phyloP scores from a whole-genome alignment of 2,888 invertebrate species.

The Dynastes maya region DNA sequence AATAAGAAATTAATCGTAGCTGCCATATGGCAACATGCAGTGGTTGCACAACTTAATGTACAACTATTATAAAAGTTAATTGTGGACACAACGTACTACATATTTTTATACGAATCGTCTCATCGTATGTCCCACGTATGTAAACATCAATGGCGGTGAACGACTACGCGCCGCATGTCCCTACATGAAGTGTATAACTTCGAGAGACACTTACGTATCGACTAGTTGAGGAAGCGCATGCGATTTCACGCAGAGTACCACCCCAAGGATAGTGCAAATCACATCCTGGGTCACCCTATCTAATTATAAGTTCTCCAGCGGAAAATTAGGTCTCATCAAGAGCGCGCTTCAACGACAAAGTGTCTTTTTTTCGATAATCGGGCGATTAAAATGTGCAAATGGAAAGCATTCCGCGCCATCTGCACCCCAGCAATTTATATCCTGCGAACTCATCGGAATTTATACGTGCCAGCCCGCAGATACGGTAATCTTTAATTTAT shows the following conservation, averaged over 20 bases:
- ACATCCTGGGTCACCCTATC: slow-evolving; percentile 45
- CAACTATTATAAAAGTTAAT: no score
- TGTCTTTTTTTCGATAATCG: slow-evolving; percentile 44
- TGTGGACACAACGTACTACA: no score
- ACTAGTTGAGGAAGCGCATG: slow-evolving; percentile 38
- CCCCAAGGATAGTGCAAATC: slow-evolving; percentile 40
- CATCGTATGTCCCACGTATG: no score
- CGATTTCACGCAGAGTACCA: slow-evolving; percentile 20
- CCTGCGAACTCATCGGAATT: slow-evolving; percentile 15
- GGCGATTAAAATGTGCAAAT: slow-evolving; percentile 45
- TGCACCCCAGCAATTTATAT: slow-evolving; percentile 21
- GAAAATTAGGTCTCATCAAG: slow-evolving; percentile 45
- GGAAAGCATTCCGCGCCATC: slow-evolving; percentile 32
- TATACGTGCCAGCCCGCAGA: slow-evolving; percentile 9
- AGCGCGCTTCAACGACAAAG: slow-evolving; percentile 38
- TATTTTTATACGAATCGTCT: no score
- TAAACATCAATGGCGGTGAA: slow-evolving; percentile 5
- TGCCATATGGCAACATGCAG: no score
- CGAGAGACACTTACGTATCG: slow-evolving; percentile 31
- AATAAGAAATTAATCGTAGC: no score
- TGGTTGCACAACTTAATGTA: no score
- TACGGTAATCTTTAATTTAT: neutral
- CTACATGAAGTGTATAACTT: slow-evolving; percentile 6
- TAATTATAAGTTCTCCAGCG: slow-evolving; percentile 45
- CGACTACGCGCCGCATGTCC: slow-evolving; percentile 2